phyloP scores from a whole-genome alignment of 2,797 vertebrate species.

The Sebastes vulpes region DNA sequence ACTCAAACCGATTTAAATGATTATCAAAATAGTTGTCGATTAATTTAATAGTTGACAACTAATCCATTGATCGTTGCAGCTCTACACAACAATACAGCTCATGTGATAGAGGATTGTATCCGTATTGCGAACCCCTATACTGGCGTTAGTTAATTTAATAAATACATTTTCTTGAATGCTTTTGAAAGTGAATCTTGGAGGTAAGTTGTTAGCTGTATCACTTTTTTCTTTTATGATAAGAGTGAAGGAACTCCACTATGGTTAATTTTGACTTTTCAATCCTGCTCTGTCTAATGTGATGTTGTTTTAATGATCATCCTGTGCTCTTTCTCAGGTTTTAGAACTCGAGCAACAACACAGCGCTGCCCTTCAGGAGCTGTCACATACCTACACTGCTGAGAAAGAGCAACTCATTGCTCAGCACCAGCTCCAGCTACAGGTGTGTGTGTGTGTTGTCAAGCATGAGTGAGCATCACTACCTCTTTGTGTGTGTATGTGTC shows the following conservation, averaged over 20 bases:
- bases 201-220: too few relatives aligned
- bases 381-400: constrained; percentile 75
- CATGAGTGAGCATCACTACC: not conserved
- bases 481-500: not conserved
- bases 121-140: too few relatives aligned
- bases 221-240: not conserved
- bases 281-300: not conserved
- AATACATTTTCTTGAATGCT: too few relatives aligned
- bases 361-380: constrained; percentile 82
- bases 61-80: too few relatives aligned
- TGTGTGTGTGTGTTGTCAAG: constrained; percentile 23
- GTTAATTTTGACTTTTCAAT: not conserved
- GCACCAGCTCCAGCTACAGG: constrained; percentile 84
- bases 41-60: too few relatives aligned
- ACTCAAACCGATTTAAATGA: accelerated
- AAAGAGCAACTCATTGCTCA: constrained; percentile 72
- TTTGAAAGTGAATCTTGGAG: too few relatives aligned
- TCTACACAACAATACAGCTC: too few relatives aligned
- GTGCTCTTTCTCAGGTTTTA: constrained; percentile 76
- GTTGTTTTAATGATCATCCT: not conserved
- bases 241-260: not conserved
- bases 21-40: too few relatives aligned
- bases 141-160: too few relatives aligned
- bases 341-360: constrained; percentile 87
- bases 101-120: too few relatives aligned